A percentile compares a stretch with the other conserved stretches of the same genome.
phyloP scores from a whole-genome alignment of 2,888 invertebrate genomes.

The Chrysopilus asiliformis region DNA sequence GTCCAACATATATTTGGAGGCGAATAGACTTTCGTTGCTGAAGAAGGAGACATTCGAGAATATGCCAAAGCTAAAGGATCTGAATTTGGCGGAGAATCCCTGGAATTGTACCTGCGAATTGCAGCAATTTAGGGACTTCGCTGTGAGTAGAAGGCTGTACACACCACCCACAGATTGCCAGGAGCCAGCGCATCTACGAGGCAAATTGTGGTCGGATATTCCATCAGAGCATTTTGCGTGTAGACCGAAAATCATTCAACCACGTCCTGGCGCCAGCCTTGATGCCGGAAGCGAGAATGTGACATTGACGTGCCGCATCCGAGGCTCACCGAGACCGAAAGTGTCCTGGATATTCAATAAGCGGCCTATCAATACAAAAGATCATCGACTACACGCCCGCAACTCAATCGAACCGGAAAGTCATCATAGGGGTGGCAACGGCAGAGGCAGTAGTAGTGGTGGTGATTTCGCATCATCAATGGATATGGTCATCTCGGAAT shows the following conservation, averaged over 20 bases:
- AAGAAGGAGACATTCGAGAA: conserved; percentile 50
- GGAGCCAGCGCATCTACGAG: conserved; percentile 53
- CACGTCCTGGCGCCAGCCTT: conserved; percentile 40
- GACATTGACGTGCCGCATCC: conserved; percentile 58
- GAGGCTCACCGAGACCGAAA: conserved; percentile 58
- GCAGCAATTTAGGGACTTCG: conserved; percentile 64
- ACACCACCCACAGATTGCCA: conserved; percentile 60
- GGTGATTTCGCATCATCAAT: conserved; percentile 21
- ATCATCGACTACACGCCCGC: conserved; percentile 27
- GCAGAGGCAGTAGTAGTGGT: too few species aligned
- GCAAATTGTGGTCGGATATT: conserved; percentile 59
- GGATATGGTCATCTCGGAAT: conserved; percentile 37
- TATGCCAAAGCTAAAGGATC: conserved; percentile 52
- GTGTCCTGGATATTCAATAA: conserved; percentile 56
- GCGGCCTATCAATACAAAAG: conserved; percentile 35
- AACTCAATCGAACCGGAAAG: conserved; percentile 26
- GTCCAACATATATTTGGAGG: conserved; percentile 52
- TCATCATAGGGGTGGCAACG: conserved; percentile 15
- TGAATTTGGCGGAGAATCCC: conserved; percentile 67
- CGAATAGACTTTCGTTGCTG: conserved; percentile 58
- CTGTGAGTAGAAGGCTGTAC: conserved; percentile 56
- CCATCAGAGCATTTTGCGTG: conserved; percentile 68
- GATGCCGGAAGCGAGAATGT: conserved; percentile 52
- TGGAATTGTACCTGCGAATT: conserved; percentile 84
- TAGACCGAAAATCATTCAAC: conserved; percentile 56